Evolutionary conservation across 2,888 invertebrate genomes (phyloP).

Genomic region (Polydesmus complanatus): DNA sequence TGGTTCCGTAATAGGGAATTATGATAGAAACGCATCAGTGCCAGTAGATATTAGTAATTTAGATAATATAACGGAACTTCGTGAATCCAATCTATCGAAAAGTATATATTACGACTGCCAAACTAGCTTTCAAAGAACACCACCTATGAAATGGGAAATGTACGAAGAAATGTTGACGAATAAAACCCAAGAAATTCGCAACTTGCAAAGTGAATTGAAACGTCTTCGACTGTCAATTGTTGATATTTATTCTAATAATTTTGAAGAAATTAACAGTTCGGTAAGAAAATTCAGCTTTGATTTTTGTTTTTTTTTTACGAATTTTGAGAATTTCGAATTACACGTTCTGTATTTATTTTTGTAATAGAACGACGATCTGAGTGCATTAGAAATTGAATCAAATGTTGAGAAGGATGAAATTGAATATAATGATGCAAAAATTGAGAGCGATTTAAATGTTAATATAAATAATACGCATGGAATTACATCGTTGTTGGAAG

Average conservation of each 20-base stretch:
- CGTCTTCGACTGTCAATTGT: slow-evolving; percentile 1
- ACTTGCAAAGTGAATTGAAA: neutral
- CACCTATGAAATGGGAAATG: neutral
- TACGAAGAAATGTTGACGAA: slow-evolving; percentile 7
- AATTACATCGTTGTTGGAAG: slow-evolving; percentile 11
- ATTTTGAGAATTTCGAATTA: neutral
- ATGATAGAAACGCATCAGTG: neutral
- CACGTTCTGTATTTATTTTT: neutral
- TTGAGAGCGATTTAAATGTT: neutral
- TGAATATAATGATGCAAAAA: neutral
- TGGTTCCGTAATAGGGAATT: too few relatives aligned
- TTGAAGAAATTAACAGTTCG: too few relatives aligned
- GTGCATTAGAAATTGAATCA: slow-evolving; percentile 3
- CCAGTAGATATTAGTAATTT: too few relatives aligned
- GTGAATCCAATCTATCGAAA: neutral
- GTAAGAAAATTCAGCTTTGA: neutral
- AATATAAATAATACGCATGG: slow-evolving; percentile 15
- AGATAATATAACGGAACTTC: too few relatives aligned
- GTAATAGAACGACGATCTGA: slow-evolving; percentile 1
- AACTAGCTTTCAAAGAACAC: neutral
- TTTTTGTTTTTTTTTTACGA: neutral
- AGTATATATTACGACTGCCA: neutral
- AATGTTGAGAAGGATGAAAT: neutral
- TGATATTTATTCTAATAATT: neutral
- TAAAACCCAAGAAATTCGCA: slow-evolving; percentile 1